These are phyloP conservation scores for Cheilosia urbana DNA, from an alignment of 2,888 invertebrate genomes.

Conservation along the genomic window DNA sequence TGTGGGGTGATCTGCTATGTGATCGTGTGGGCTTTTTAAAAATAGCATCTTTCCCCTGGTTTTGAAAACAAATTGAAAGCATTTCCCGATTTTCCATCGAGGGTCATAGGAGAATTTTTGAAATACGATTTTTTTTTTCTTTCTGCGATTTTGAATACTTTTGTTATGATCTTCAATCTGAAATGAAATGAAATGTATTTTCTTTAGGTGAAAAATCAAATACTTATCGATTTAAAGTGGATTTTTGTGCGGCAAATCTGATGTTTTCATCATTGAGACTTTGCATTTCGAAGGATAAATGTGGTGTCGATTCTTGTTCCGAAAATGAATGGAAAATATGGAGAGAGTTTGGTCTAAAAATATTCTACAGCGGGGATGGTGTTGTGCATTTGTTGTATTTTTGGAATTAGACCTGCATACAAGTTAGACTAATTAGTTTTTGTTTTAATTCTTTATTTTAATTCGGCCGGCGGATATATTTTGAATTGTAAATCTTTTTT, in stretches of 20 bases:
- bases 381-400: constrained; percentile 43
- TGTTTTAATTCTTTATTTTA: not conserved
- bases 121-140: constrained; percentile 20
- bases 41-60: constrained; percentile 71
- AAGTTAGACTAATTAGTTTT: constrained; percentile 15
- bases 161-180: constrained; percentile 62
- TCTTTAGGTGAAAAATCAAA: not conserved
- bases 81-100: constrained; percentile 75
- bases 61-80: constrained; percentile 61
- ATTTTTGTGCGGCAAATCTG: constrained; percentile 18
- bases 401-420: constrained; percentile 44
- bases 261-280: constrained; percentile 20
- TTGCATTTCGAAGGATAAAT: constrained; percentile 38
- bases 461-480: not conserved
- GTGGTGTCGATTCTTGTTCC: constrained; percentile 38
- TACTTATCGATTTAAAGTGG: constrained; percentile 15
- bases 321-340: constrained; percentile 11
- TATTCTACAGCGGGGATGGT: constrained; percentile 8
- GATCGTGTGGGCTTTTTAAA: constrained; percentile 71
- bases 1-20: constrained; percentile 40
- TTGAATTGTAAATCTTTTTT: not conserved
- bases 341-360: constrained; percentile 41
- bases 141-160: constrained; percentile 55
- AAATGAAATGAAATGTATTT: constrained; percentile 35
- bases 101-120: constrained; percentile 67